Base-by-base conservation (phyloP, 2,888 invertebrate genomes). In the Drosophila buzzatii region DNA sequence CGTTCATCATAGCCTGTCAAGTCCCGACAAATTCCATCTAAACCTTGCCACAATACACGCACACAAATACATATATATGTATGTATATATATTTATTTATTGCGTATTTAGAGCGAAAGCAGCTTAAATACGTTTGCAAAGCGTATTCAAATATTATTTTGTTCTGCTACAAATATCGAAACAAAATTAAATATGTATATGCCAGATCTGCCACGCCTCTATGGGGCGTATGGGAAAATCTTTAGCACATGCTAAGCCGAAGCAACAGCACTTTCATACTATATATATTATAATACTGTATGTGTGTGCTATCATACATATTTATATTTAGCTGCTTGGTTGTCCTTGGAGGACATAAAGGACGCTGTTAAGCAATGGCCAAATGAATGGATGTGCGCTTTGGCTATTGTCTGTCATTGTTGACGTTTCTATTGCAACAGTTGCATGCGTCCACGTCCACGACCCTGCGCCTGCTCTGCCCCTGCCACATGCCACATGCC, bases 401-500 rank as follows among this genome's bases (percentile, higher is more conserved):
- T 75, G 39, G 44, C 65, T n/a, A 35, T 64, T 65, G 42, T 52
- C 42, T 44, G 47, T 35, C 52, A 71, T 52, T 31, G 20, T 56
- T 56, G 44, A 20, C 31, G 6, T 42, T 41, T 56, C 31, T 55
- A 31, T 44, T 64, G 64, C 65, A 64, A 42, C 41, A 47, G 37
- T 45, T 61, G 76, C 67, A 67, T n/a, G 45, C 41, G 10, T n/a
- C n/a, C n/a, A n/a, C n/a, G n/a, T n/a, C n/a, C 20, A n/a, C n/a
- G 49, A n/a, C 23, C 44, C 27, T n/a, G 47, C 16, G 9, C 49
- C 2, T n/a, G 49, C n/a, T 3, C 10, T n/a, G 47, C 8, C 27
- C 49, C 1, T n/a, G 49, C 10, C 6, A 4, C 6, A 23, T 27
- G 27, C 0, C 3, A 2, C 16, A 2, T 27, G 47, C 10, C 49